Conservation (phyloP, 2,113 vertebrate species). For the Plotosus lineatus region DNA sequence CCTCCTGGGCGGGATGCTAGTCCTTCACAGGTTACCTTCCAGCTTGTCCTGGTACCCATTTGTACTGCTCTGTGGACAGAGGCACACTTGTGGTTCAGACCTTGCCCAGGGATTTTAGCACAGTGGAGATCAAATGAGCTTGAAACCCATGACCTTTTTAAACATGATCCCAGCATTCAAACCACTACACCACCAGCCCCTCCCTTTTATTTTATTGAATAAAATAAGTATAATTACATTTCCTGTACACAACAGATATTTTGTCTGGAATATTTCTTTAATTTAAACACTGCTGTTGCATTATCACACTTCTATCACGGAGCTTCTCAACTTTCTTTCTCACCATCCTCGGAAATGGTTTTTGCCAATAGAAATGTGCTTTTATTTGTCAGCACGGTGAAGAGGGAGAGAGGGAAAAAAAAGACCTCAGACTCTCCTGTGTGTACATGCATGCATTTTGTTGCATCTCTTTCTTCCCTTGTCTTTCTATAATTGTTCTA, state of each 20-base stretch:
- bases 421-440: background rate
- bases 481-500: background rate
- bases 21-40: too few relatives aligned
- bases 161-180: too few relatives aligned
- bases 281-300: background rate
- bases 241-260: background rate
- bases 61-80: too few relatives aligned
- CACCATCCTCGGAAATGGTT: background rate
- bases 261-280: background rate
- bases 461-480: slow-evolving; percentile 2
- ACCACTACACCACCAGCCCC: too few relatives aligned
- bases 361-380: slow-evolving; percentile 6
- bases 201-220: too few relatives aligned
- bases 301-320: background rate
- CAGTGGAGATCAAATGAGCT: too few relatives aligned
- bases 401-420: background rate
- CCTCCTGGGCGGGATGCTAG: too few relatives aligned
- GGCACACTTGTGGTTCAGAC: too few relatives aligned
- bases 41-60: too few relatives aligned
- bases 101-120: too few relatives aligned
- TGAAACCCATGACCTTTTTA: too few relatives aligned
- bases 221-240: too few relatives aligned
- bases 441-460: slow-evolving; percentile 1
- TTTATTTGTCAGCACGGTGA: background rate
- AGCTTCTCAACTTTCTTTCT: background rate